Evolutionary conservation across 1,140 invertebrate species (phyloP).

Genomic region (Dermatophagoides farinae): DNA sequence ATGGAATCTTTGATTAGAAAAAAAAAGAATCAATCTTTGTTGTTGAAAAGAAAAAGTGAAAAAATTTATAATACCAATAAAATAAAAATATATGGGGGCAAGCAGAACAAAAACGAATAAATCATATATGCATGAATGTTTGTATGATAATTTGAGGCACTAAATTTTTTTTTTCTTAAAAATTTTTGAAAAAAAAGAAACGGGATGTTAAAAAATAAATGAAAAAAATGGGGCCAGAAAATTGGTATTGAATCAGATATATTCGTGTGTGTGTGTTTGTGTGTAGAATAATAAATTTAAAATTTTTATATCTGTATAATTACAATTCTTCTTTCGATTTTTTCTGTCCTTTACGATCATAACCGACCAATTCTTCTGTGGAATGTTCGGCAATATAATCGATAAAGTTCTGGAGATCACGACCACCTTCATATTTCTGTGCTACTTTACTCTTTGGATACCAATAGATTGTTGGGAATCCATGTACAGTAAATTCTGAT

Average conservation of each 20-base stretch:
- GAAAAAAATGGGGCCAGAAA: not conserved
- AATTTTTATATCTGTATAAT: slow-evolving; percentile 16
- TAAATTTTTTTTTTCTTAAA: not conserved
- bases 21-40: too few relatives aligned
- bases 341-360: slow-evolving; percentile 62
- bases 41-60: too few relatives aligned
- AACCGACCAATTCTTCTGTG: slow-evolving; percentile 66
- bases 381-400: slow-evolving; percentile 88
- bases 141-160: too few relatives aligned
- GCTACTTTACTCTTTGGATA: slow-evolving; percentile 66
- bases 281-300: not conserved
- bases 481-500: slow-evolving; percentile 67
- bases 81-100: too few relatives aligned
- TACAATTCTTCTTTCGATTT: slow-evolving; percentile 49
- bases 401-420: slow-evolving; percentile 81
- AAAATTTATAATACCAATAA: too few relatives aligned
- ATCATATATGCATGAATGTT: too few relatives aligned
- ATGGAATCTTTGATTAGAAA: too few relatives aligned
- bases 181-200: not conserved
- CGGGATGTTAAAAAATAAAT: not conserved
- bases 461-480: slow-evolving; percentile 96
- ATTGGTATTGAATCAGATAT: not conserved
- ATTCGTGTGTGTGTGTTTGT: not conserved
- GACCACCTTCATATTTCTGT: slow-evolving; percentile 79
- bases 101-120: too few relatives aligned